These are phyloP conservation scores for Urophycis tenuis DNA, from an alignment of 2,797 vertebrate species.

Conservation along the genomic window DNA sequence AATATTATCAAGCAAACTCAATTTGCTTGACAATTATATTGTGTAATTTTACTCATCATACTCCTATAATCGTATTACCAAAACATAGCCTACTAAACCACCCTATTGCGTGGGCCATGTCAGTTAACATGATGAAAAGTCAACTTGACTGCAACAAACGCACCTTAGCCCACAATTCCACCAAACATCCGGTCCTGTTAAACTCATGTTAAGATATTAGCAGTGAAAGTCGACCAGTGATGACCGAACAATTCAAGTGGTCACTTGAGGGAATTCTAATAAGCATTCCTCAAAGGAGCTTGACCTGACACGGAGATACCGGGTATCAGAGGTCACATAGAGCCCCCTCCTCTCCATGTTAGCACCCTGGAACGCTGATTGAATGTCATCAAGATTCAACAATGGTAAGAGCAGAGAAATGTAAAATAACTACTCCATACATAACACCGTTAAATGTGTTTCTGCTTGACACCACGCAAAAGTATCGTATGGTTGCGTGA, in stretches of 20 bases:
- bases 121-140: background rate
- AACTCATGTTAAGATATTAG: background rate
- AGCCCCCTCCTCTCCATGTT: conserved; percentile 34
- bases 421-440: background rate
- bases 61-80: too few relatives aligned
- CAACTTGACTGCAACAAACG: background rate
- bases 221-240: conserved; percentile 20
- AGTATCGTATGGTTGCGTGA: too few relatives aligned
- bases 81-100: too few relatives aligned
- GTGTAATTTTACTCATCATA: background rate
- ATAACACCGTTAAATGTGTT: background rate
- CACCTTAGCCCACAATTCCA: background rate
- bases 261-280: conserved; percentile 65
- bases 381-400: background rate
- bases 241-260: conserved; percentile 62
- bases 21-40: too few relatives aligned
- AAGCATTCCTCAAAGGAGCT: conserved; percentile 51
- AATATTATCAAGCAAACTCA: background rate
- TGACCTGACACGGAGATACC: conserved; percentile 49
- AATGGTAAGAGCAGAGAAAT: background rate
- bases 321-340: conserved; percentile 57
- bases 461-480: background rate
- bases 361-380: background rate
- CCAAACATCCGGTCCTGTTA: background rate
- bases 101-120: background rate